Base-by-base conservation (phyloP, 2,113 vertebrate genomes). In the Menidia beryllina region DNA sequence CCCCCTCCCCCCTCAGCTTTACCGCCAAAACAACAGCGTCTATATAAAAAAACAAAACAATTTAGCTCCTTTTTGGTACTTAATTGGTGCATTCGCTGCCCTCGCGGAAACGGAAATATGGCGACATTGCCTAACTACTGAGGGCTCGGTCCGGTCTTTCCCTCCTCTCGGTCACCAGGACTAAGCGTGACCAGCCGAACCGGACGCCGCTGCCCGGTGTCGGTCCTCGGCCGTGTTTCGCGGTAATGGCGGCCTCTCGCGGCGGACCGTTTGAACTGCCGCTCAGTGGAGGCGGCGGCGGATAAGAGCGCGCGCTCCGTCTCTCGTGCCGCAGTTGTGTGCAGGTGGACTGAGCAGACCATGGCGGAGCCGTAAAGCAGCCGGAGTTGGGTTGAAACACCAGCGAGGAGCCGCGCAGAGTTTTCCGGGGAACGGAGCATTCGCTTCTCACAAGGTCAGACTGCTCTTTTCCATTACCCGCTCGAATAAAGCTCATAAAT, bases 391-490 rank as follows among this genome's bases (percentile, higher is more conserved):
- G 5, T 7, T 13, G 24, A 36, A 55, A 50, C 58, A 2, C 0
- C 49, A 6, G 24, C 4, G 13, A 71, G 62, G 66, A 69, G n/a
- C 59, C 0, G 38, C 26, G n/a, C 10, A 14, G 56, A 70, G 20
- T 65, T 58, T 13, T 10, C 63, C 1, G 17, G 26, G 0, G 20
- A 24, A 34, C 45, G 19, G 10, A 56, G 27, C 6, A 38, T 72
- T 56, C 19, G 60, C 34, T 19, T 1, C 2, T 2, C n/a, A 56
- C 5, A 65, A 85, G 86, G 88, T 91, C 23, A 72, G 79, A 2
- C 47, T 30, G 56, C 17, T 21, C 26, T 5, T 19, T 21, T 1
- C 12, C 7, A 1, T 0, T 17, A 45, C 5, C 17, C n/a, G 17
- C 19, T 19, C 17, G 7, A 19, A 19, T 45, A 19, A 19, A 45